These are phyloP conservation scores for Drosophila willistoni DNA, from an alignment of 1,140 invertebrate species.

Conservation along the genomic window DNA sequence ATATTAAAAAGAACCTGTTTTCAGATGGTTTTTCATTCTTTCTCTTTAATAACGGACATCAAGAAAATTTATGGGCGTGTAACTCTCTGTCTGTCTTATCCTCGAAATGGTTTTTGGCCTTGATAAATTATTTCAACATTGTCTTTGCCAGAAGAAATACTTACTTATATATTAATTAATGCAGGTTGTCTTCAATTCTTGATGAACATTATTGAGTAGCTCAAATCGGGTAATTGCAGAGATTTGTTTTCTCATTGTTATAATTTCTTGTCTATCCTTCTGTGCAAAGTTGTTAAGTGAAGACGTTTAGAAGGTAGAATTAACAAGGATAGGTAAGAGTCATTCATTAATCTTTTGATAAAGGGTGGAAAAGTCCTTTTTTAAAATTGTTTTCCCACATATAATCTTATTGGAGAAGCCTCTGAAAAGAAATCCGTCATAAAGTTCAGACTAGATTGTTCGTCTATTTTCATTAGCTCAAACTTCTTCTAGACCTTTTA, in stretches of 20 bases:
- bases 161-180: conserved; percentile 73
- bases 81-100: conserved; percentile 48
- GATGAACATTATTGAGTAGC: conserved; percentile 39
- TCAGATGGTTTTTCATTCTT: conserved; percentile 7
- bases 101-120: conserved; percentile 49
- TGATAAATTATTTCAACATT: conserved; percentile 44
- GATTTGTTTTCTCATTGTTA: conserved; percentile 67
- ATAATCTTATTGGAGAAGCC: no score
- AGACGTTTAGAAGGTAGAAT: conserved; percentile 37
- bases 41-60: conserved; percentile 73
- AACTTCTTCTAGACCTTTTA: no score
- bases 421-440: no score
- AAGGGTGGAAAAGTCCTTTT: no score
- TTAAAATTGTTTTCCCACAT: no score
- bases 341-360: background rate
- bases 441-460: no score
- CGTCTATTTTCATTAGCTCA: no score
- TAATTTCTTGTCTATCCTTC: conserved; percentile 39
- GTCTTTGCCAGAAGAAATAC: conserved; percentile 32
- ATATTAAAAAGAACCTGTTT: conserved; percentile 48
- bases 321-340: background rate
- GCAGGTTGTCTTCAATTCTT: conserved; percentile 15
- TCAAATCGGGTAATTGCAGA: conserved; percentile 58
- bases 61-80: conserved; percentile 63
- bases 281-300: conserved; percentile 50